Evolutionary conservation across 2,113 vertebrate species (phyloP), one percentile per base, ranked within the genome.

Genomic region (Scortum barcoo): DNA sequence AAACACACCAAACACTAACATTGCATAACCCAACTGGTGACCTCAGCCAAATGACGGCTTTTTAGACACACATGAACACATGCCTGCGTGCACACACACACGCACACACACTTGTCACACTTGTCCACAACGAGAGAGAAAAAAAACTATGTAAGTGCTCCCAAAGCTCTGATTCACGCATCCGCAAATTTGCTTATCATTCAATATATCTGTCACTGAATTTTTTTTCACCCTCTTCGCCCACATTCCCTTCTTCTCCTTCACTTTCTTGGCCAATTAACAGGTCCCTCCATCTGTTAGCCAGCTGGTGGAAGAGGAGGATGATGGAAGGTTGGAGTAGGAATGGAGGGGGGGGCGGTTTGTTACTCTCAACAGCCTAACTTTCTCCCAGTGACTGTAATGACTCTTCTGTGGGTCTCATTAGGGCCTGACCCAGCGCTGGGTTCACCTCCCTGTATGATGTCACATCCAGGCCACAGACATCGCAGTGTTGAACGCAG

Each of bases 221-320:
- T 62, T 69, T 54, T 60, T 44, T 50, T 1, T 36, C 61, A 12
- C 24, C 46, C 38, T 50, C 58, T 17, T 51, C 50, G 40, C 73
- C 77, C 79, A 86, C 67, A 68, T 83, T 90, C 69, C 78, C 76
- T 40, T 90, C 81, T 78, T 78, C 74, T 86, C 68, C 77, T 83
- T 85, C 51, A 57, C 85, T 86, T 85, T 92, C 80, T 91, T 89
- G 89, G 93, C 93, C 90, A 89, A n/a, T n/a, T n/a, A n/a, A 90
- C 90, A 89, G 90, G 91, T 92, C 81, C 56, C 85, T 88, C 91
- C 93, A 94, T 95, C 94, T 95, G 93, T 82, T 86, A 76, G 76
- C 89, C 94, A 95, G 93, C 90, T 95, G 94, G 91, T 88, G 84
- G 67, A 84, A 46, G 65, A 74, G 33, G 61, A 80, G 72, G 79